Percentiles rank a stretch among this genome's conserved stretches.
Conservation (phyloP, 1,140 invertebrate species). For the Drosophila hydei region DNA sequence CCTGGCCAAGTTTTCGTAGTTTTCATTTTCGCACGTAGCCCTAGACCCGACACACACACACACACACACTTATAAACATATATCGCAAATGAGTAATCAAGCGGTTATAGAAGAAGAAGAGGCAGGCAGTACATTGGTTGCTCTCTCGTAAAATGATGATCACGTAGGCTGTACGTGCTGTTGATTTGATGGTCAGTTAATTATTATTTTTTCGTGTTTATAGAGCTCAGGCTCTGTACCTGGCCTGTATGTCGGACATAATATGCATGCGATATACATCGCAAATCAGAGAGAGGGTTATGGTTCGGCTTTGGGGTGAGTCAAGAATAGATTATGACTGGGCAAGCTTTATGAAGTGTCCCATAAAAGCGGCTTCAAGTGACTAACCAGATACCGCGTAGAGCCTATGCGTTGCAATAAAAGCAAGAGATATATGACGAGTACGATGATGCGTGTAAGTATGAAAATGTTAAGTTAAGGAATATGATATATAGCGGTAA, state of each 20-base stretch:
- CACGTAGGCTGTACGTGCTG: conserved; percentile 77
- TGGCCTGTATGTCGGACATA: conserved; percentile 25
- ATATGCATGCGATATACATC: conserved; percentile 60
- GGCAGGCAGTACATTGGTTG: too few relatives aligned
- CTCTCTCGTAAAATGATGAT: conserved; percentile 67
- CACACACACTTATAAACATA: conserved; percentile 6
- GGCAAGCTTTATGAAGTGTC: conserved; percentile 60
- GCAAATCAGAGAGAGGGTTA: conserved; percentile 30
- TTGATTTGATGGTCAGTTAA: conserved; percentile 82
- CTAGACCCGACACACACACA: conserved; percentile 51
- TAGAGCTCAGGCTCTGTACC: conserved; percentile 49
- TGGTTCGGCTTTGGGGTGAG: conserved; percentile 2
- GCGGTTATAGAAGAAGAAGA: conserved; percentile 18
- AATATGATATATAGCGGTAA: not conserved
- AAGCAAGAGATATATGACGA: conserved; percentile 22
- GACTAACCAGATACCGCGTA: conserved; percentile 21
- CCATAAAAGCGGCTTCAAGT: conserved; percentile 50
- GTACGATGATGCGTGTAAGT: conserved; percentile 37
- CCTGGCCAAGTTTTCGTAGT: conserved; percentile 63
- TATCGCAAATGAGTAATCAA: conserved; percentile 66
- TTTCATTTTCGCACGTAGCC: conserved; percentile 71
- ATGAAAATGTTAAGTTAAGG: not conserved
- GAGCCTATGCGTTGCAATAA: conserved; percentile 13
- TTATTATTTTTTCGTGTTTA: conserved; percentile 81
- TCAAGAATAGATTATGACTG: conserved; percentile 50